Conservation (phyloP, 2,888 invertebrate species). For the Protodeltote pygarga region DNA sequence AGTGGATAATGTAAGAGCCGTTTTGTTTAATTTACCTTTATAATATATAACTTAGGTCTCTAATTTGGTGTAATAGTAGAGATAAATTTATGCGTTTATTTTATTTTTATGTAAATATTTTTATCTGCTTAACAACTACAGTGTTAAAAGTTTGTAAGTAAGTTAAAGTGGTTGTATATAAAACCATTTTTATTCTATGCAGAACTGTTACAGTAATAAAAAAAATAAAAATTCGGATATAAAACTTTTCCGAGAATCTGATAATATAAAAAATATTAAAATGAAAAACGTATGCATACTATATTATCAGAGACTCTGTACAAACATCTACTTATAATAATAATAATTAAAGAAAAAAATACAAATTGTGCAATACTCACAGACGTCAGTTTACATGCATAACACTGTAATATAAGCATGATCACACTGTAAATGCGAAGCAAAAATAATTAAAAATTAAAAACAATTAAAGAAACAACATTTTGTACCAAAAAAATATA, state of each 20-base stretch:
- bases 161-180: slow-evolving; percentile 45
- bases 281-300: slow-evolving; percentile 49
- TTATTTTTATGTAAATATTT: slow-evolving; percentile 60
- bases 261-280: slow-evolving; percentile 54
- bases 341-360: slow-evolving; percentile 64
- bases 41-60: slow-evolving; percentile 58
- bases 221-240: slow-evolving; percentile 67
- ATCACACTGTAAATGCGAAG: slow-evolving; percentile 85
- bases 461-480: slow-evolving; percentile 73
- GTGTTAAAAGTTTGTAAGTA: slow-evolving; percentile 73
- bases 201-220: slow-evolving; percentile 52
- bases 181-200: slow-evolving; percentile 49
- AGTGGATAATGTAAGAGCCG: slow-evolving; percentile 66
- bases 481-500: slow-evolving; percentile 79
- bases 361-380: slow-evolving; percentile 85
- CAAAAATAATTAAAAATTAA: slow-evolving; percentile 68
- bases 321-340: slow-evolving; percentile 64
- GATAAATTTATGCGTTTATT: slow-evolving; percentile 69
- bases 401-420: slow-evolving; percentile 85
- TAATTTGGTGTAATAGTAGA: slow-evolving; percentile 81
- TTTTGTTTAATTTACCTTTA: slow-evolving; percentile 56
- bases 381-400: slow-evolving; percentile 83
- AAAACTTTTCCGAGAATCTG: slow-evolving; percentile 64
- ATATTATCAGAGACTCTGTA: slow-evolving; percentile 71
- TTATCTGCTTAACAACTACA: slow-evolving; percentile 69